phyloP scores from a whole-genome alignment of 2,797 vertebrate species.

The Anableps anableps region DNA sequence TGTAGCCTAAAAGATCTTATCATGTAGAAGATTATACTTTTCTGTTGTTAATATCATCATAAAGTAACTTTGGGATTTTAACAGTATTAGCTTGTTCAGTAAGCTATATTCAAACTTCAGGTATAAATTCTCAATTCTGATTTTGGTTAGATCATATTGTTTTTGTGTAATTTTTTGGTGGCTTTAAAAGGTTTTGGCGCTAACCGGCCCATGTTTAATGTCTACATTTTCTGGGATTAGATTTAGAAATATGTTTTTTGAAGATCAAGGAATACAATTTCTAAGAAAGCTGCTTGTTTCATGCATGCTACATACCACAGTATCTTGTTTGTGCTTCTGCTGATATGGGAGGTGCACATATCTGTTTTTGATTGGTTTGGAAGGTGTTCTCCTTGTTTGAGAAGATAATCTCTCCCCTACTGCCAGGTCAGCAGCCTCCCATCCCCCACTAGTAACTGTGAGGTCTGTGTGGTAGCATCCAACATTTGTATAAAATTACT shows the following conservation, averaged over 20 bases:
- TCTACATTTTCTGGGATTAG: neutral
- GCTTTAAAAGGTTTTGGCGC: neutral
- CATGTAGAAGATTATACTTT: neutral
- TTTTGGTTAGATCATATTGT: neutral
- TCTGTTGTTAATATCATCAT: neutral
- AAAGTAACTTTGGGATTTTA: neutral
- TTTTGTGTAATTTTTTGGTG: neutral
- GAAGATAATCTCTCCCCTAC: slow-evolving; percentile 48
- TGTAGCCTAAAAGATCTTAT: neutral
- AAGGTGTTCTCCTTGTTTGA: slow-evolving; percentile 65
- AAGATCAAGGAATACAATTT: neutral
- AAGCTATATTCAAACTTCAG: neutral
- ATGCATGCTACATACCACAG: neutral
- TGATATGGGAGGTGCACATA: slow-evolving; percentile 6
- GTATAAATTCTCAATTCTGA: neutral
- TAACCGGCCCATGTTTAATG: neutral
- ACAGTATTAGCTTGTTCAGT: neutral
- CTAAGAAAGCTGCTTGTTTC: neutral
- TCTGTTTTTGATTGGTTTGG: slow-evolving; percentile 50
- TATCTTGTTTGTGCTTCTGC: slow-evolving; percentile 19
- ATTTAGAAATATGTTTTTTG: neutral
- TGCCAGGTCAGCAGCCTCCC: slow-evolving; percentile 61
- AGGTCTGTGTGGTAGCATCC: slow-evolving; percentile 14
- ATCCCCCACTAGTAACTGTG: slow-evolving; percentile 58
- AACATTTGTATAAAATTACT: slow-evolving; percentile 61